Base-by-base conservation (phyloP, 1,140 invertebrate species). In the Eupristina koningsbergeri region DNA sequence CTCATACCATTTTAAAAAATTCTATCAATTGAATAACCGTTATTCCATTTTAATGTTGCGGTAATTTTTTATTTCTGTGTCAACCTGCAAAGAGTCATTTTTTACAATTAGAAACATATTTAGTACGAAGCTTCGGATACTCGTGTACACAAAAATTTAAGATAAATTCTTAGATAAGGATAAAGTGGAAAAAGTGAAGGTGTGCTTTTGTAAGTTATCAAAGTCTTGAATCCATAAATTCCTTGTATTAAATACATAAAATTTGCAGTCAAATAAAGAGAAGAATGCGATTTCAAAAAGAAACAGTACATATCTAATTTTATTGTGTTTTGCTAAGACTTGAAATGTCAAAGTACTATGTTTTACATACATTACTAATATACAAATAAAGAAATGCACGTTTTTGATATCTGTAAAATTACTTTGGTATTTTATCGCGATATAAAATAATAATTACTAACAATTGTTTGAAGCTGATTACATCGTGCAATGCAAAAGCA, bases 51-150 rank as follows among this genome's bases (percentile, higher is more conserved):
- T 6, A 22, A 19, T 22, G 31, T 22, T 19, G 5, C 2, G 64
- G 2, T 39, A 3, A 36, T 36, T 34, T 3, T 8, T 74, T 71
- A 22, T 41, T 41, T 71, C 22, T 36, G 3, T 22, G 3, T 22
- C n/a, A 29, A 45, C 47, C 9, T 29, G 47, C 0, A 74, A 41
- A 41, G 17, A 36, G 39, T 71, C 69, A 75, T 61, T 45, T 34
- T 29, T 63, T 5, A 63, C 13, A 39, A 81, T 81, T 81, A 81
- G 63, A 8, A 50, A 29, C 17, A 3, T 50, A 61, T 22, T 58
- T 53, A 41, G 11, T 71, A 11, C 22, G 6, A n/a, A 26, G 5
- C 0, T 39, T 26, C 15, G 5, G 3, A 15, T 45, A 6, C 15
- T 29, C 26, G 15, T 15, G 26, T 36, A 29, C 3, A 29, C 22